Evolutionary conservation across 2,888 invertebrate species (phyloP).

Genomic region (Hyles lineata): DNA sequence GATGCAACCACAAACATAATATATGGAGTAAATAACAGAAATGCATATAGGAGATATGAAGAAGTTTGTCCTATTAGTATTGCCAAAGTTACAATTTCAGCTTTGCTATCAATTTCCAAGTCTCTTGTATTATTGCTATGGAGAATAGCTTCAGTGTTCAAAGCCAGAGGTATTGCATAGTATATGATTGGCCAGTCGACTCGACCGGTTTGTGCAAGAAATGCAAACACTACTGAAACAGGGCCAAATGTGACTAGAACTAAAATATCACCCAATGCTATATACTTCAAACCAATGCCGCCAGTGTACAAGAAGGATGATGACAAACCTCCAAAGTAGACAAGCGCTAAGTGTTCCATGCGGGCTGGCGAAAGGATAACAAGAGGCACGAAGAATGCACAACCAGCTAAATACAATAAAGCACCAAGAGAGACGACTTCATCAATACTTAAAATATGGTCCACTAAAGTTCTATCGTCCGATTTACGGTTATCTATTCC

Average conservation of each 20-base stretch:
- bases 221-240: conserved; percentile 96
- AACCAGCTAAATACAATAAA: conserved; percentile 94
- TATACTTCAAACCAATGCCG: conserved; percentile 97
- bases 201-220: conserved; percentile 95
- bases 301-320: conserved; percentile 98
- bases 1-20: conserved; percentile 94
- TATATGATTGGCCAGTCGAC: conserved; percentile 96
- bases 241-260: conserved; percentile 97
- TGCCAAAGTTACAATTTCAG: conserved; percentile 97
- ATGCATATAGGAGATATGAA: conserved; percentile 95
- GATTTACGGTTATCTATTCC: conserved; percentile 97
- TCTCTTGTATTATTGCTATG: conserved; percentile 98
- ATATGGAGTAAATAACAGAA: conserved; percentile 95
- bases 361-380: conserved; percentile 93
- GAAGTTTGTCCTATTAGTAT: conserved; percentile 96
- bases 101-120: conserved; percentile 93
- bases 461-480: conserved; percentile 97
- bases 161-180: conserved; percentile 96
- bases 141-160: conserved; percentile 97
- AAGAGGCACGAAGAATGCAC: conserved; percentile 91
- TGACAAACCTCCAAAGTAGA: conserved; percentile 97
- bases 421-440: conserved; percentile 95
- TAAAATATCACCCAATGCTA: conserved; percentile 96
- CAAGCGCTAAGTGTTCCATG: conserved; percentile 97
- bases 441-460: conserved; percentile 89